phyloP scores from a whole-genome alignment of 2,113 vertebrate genomes.

The Serinus canaria region DNA sequence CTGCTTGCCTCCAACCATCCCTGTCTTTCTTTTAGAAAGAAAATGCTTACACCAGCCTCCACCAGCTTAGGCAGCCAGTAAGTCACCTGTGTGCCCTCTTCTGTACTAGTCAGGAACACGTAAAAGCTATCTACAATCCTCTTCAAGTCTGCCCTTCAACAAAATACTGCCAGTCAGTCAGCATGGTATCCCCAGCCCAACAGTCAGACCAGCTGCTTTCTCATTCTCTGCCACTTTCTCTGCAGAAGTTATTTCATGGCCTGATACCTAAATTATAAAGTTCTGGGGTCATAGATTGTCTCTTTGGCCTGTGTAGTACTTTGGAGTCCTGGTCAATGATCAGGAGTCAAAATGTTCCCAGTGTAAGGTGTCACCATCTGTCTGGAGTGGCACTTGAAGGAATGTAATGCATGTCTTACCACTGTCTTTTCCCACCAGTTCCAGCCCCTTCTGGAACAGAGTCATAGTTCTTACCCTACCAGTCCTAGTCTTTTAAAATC shows the following conservation, averaged over 20 bases:
- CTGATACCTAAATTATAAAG: not conserved
- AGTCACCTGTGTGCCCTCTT: not conserved
- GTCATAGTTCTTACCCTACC: not conserved
- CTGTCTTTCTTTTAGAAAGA: not conserved
- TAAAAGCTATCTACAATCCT: not conserved
- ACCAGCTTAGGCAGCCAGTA: not conserved
- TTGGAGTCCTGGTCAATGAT: constrained; percentile 6
- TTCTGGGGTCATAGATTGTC: not conserved
- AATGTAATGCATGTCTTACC: not conserved
- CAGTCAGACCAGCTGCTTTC: not conserved
- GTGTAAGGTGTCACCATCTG: not conserved
- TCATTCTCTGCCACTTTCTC: not conserved
- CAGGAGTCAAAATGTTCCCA: not conserved
- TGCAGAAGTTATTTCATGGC: not conserved
- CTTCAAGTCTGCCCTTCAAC: not conserved
- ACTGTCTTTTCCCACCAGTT: not conserved
- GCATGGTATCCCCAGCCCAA: not conserved
- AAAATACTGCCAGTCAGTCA: not conserved
- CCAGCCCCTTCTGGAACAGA: not conserved
- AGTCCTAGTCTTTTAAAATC: not conserved
- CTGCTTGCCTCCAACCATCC: not conserved
- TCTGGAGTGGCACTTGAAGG: constrained; percentile 3
- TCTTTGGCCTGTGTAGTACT: not conserved
- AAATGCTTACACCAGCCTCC: not conserved
- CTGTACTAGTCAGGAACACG: not conserved